Conservation (phyloP, 2,797 vertebrate genomes). For the Carapus acus region DNA sequence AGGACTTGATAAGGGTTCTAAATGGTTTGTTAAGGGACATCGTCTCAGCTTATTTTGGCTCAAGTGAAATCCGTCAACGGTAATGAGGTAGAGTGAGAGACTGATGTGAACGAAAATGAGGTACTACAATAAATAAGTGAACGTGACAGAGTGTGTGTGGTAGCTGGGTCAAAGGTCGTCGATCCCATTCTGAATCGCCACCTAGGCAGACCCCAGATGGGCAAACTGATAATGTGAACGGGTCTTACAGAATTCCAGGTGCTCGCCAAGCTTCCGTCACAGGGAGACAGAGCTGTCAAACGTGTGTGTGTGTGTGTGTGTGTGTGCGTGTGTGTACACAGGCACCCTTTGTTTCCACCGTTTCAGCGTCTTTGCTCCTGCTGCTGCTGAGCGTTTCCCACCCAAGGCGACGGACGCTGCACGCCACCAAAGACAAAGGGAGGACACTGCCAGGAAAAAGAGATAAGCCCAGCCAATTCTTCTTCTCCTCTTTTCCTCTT, state of each 20-base stretch:
- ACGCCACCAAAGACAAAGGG: constrained; percentile 29
- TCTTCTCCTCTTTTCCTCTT: constrained; percentile 17
- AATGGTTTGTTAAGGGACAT: too few species aligned
- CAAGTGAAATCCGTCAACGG: too few species aligned
- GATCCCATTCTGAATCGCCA: constrained; percentile 44
- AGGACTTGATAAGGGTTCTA: too few species aligned
- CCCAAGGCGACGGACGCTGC: constrained; percentile 24
- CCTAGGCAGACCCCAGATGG: constrained; percentile 58
- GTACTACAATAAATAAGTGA: neutral
- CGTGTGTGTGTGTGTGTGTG: constrained; percentile 42
- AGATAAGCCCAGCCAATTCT: constrained; percentile 45
- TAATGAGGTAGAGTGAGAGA: too few species aligned
- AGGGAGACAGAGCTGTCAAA: constrained; percentile 48
- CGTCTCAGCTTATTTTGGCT: too few species aligned
- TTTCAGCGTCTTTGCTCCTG: constrained; percentile 43
- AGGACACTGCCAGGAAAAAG: constrained; percentile 37
- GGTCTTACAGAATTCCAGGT: constrained; percentile 66
- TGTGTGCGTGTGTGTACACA: too few species aligned
- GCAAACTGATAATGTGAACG: constrained; percentile 55
- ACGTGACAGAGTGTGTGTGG: neutral
- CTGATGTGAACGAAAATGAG: too few species aligned
- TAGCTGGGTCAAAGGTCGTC: constrained; percentile 27
- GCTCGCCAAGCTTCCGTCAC: constrained; percentile 38
- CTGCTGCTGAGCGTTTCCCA: constrained; percentile 42
- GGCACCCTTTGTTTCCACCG: constrained; percentile 53